Conservation (phyloP, 2,113 vertebrate species). For the Oryctolagus cuniculus region mOryCun1.1 NC_091435.1:16523001-16523500, state of each 20-base stretch:
- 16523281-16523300: too few species aligned
- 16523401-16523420: neutral
- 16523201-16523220: neutral
- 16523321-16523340: neutral
- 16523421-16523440: neutral
- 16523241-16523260: neutral
- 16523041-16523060: too few species aligned
- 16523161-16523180: neutral
- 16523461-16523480: neutral
- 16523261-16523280: neutral
- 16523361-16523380: neutral
- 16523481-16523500: neutral
- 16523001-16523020: too few species aligned
- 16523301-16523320: neutral
- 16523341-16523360: neutral
- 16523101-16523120: too few species aligned
- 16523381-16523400: neutral
- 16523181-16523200: neutral
- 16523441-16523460: neutral
- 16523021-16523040: too few species aligned
- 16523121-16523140: too few species aligned
- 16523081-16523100: too few species aligned
- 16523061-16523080: too few species aligned
- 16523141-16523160: too few species aligned
- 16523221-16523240: neutral